Percentiles rank a stretch among this genome's conserved stretches.
phyloP scores from a whole-genome alignment of 2,888 invertebrate species.

The Sepiola atlantica region DNA sequence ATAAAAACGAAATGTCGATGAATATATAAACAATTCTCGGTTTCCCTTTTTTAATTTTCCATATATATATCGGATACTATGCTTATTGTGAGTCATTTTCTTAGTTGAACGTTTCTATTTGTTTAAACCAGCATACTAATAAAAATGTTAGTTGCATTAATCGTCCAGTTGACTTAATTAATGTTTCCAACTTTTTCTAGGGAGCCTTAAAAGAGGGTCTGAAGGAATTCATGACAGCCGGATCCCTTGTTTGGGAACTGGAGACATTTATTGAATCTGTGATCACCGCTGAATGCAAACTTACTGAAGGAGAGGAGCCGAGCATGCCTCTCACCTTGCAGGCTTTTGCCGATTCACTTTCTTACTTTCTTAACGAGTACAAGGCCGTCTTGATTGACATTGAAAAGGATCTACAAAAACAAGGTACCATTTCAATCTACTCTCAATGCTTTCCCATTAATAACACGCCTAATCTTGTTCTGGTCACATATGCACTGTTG shows the following conservation, averaged over 20 bases:
- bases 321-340: conserved; percentile 66
- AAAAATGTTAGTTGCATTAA: not conserved
- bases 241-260: conserved; percentile 61
- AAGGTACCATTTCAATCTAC: conserved; percentile 58
- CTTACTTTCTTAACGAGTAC: conserved; percentile 62
- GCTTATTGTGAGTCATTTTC: no score
- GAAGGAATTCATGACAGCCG: conserved; percentile 59
- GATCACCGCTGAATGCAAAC: conserved; percentile 36
- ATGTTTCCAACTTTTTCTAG: conserved; percentile 51
- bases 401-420: conserved; percentile 63
- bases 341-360: conserved; percentile 65
- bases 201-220: conserved; percentile 59
- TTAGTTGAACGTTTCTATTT: no score
- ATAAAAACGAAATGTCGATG: no score
- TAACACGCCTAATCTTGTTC: no score
- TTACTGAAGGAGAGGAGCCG: not conserved
- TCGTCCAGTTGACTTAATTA: not conserved
- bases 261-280: conserved; percentile 57
- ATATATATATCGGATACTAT: no score
- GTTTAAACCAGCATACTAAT: no score
- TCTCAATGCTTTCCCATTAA: not conserved
- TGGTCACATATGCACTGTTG: no score
- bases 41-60: no score
- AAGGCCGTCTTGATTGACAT: conserved; percentile 56
- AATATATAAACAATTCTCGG: no score